Evolutionary conservation across 2,797 vertebrate genomes (phyloP).

Genomic region (Gorsachius magnificus): DNA sequence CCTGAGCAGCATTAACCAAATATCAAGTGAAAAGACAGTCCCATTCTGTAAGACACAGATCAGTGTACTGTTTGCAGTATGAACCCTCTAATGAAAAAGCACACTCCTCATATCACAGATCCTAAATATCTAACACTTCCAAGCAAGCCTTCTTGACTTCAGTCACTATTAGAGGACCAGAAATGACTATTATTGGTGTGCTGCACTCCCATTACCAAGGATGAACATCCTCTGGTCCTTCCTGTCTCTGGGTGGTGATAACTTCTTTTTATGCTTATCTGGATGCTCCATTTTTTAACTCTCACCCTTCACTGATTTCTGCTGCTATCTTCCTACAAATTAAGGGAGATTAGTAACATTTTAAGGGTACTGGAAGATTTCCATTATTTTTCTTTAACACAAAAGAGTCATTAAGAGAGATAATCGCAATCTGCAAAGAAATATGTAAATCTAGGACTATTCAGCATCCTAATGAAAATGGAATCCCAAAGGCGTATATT

Average conservation of each 20-base stretch:
- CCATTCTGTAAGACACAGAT: background rate
- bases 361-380: background rate
- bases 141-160: background rate
- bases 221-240: background rate
- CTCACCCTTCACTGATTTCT: background rate
- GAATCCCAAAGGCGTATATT: background rate
- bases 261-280: background rate
- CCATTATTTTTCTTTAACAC: background rate
- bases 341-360: background rate
- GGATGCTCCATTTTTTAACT: background rate
- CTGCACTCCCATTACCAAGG: background rate
- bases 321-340: background rate
- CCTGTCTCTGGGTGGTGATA: background rate
- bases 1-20: background rate
- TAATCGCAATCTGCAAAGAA: background rate
- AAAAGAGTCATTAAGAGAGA: background rate
- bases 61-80: background rate
- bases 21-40: background rate
- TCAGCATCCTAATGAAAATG: background rate
- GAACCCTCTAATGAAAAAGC: background rate
- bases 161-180: background rate
- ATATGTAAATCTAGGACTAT: background rate
- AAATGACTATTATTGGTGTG: background rate
- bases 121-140: background rate
- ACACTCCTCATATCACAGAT: background rate